A percentile compares a stretch with the other conserved stretches of the same genome.
These are phyloP conservation scores for Acrocyrtus sp. DNA, from an alignment of 2,888 invertebrate species.

Conservation along the genomic window DNA sequence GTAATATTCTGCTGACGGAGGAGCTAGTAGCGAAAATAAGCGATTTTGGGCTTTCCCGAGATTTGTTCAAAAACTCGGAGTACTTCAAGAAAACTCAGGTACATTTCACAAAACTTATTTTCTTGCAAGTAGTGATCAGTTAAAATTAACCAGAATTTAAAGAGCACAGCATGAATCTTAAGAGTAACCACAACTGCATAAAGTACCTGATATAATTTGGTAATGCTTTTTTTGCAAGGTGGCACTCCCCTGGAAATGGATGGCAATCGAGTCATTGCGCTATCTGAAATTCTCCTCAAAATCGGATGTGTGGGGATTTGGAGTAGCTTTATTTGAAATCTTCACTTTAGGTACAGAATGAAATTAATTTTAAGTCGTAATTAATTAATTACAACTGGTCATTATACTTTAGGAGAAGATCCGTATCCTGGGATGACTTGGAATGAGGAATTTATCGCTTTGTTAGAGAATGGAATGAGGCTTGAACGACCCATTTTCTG, in stretches of 20 bases:
- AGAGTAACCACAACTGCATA: no score
- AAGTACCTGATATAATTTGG: no score
- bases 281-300: slow-evolving; percentile 40
- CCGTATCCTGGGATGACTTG: slow-evolving; percentile 43
- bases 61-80: slow-evolving; percentile 36
- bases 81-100: slow-evolving; percentile 47
- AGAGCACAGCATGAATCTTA: no score
- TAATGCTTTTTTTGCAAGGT: slow-evolving; percentile 16
- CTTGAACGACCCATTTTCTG: slow-evolving; percentile 27
- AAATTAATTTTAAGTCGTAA: background rate
- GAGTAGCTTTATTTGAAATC: slow-evolving; percentile 25
- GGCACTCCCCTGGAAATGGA: slow-evolving; percentile 32
- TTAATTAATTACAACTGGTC: background rate
- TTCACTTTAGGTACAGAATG: slow-evolving; percentile 9
- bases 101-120: no score
- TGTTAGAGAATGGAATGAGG: slow-evolving; percentile 41
- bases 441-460: slow-evolving; percentile 39
- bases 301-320: slow-evolving; percentile 48
- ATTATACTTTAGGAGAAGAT: slow-evolving; percentile 43
- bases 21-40: slow-evolving; percentile 38
- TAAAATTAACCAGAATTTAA: no score
- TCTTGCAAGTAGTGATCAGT: no score
- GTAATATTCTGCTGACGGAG: slow-evolving; percentile 43
- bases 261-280: slow-evolving; percentile 37
- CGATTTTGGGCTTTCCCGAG: slow-evolving; percentile 48